A percentile compares a stretch with the other conserved stretches of the same genome.
Conservation (phyloP, 2,888 invertebrate species). For the Suillia variegata region DNA sequence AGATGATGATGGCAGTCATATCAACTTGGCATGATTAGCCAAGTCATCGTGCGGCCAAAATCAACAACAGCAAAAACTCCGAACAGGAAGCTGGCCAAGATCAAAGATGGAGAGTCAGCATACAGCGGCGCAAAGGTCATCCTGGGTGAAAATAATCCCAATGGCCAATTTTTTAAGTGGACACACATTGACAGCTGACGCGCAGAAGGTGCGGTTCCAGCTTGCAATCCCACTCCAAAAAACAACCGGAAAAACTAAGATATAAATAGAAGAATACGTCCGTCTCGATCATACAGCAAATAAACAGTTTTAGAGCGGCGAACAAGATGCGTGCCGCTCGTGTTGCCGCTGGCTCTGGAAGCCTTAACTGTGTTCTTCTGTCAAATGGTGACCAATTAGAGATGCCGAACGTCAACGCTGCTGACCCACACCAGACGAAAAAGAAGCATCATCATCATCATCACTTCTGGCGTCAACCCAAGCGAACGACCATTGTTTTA, state of each 20-base stretch:
- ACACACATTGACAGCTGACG: constrained; percentile 15
- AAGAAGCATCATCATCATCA: constrained; percentile 15
- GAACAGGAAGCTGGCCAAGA: constrained; percentile 43
- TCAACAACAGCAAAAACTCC: too few species aligned
- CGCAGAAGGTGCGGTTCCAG: constrained; percentile 1
- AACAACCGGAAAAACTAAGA: constrained; percentile 33
- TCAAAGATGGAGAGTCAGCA: constrained; percentile 25
- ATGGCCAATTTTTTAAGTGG: background rate
- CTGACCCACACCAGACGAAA: constrained; percentile 13
- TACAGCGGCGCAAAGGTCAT: background rate
- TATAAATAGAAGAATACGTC: constrained; percentile 38
- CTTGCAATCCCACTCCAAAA: constrained; percentile 19
- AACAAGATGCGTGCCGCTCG: background rate
- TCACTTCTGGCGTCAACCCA: constrained; percentile 23
- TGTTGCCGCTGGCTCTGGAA: background rate
- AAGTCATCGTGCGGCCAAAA: constrained; percentile 44
- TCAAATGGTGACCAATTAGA: background rate
- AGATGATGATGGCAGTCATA: constrained; percentile 1
- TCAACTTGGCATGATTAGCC: constrained; percentile 50
- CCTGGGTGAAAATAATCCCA: too few species aligned
- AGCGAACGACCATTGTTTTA: constrained; percentile 20
- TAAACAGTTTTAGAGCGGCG: constrained; percentile 8
- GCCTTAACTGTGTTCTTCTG: background rate
- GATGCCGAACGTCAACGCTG: background rate
- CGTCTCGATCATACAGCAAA: constrained; percentile 61